phyloP scores from a whole-genome alignment of 1,140 invertebrate species.

The Conus ventricosus region DNA sequence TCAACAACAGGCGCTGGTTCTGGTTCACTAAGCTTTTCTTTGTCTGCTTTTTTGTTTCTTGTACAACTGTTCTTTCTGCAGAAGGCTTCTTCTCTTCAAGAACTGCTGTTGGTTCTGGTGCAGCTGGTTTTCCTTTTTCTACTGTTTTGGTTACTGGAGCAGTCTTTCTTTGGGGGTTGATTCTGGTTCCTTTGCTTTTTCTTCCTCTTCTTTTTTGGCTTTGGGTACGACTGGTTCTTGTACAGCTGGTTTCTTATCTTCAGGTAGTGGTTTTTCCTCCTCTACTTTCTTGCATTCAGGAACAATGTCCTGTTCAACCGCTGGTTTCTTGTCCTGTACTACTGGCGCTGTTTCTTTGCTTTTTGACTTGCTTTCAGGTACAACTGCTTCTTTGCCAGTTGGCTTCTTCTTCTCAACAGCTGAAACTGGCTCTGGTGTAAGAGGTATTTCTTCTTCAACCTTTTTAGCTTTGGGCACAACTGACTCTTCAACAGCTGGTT shows the following conservation, averaged over 20 bases:
- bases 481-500: not conserved
- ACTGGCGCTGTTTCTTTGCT: no score
- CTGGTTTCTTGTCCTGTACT: conserved; percentile 64
- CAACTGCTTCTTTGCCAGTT: conserved; percentile 7
- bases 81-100: not conserved
- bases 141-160: conserved; percentile 1
- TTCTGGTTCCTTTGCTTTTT: conserved; percentile 56
- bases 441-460: conserved; percentile 19
- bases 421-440: not conserved
- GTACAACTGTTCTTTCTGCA: conserved; percentile 81
- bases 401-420: conserved; percentile 24
- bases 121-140: not conserved
- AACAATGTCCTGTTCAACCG: conserved; percentile 79
- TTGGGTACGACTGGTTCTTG: not conserved
- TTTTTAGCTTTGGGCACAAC: not conserved
- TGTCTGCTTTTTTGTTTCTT: not conserved
- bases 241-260: conserved; percentile 65
- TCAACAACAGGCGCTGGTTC: conserved; percentile 9
- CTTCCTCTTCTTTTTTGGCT: conserved; percentile 6
- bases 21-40: not conserved
- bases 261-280: conserved; percentile 18
- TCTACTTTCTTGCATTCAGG: not conserved
- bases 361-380: not conserved
- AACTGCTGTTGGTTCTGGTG: not conserved
- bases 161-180: not conserved